Evolutionary conservation across 2,113 vertebrate genomes (phyloP), one percentile per base, ranked within the genome.

Genomic region (Pagrus major): DNA sequence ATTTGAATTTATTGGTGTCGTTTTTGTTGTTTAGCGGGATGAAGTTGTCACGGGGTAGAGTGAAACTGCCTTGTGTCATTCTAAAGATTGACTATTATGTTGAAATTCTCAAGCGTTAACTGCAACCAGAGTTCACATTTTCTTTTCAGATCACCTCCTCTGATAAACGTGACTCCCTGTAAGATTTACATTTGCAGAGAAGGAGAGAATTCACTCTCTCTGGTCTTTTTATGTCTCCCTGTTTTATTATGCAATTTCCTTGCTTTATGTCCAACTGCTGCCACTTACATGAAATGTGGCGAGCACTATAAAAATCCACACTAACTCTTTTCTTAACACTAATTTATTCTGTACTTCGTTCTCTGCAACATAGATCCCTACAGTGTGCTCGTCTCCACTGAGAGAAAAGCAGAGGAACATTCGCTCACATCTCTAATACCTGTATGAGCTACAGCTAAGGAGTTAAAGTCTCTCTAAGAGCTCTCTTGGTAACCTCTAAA

Each of bases 241-340:
- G 37, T 85, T 90, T 91, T 86, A 86, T 67, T 73, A 86, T 74
- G 83, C 73, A 83, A 83, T 86, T 77, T 74, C 33, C 76, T 37
- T 80, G 21, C 65, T 85, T 89, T 88, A 79, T 69, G 47, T 71
- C 55, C 71, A 80, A 65, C 56, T 55, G 63, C 75, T 70, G 55
- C 68, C 77, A 37, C 72, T 72, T 66, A 44, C 47, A 35, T 81
- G 33, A 76, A 76, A 63, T 81, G 59, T 80, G 61, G 59, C 49
- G 56, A 63, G 71, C 31, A 27, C 55, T 63, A 65, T 79, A 77
- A 85, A 87, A 77, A 81, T 56, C 60, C 58, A 72, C 52, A 59
- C 66, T 56, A 69, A 66, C 71, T 79, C 71, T 82, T 59, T 76
- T 47, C 35, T 70, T 59, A 69, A 59, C 58, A 11, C 37, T 76